Evolutionary conservation across 2,113 vertebrate genomes (phyloP).

Genomic region (Gambusia affinis): DNA sequence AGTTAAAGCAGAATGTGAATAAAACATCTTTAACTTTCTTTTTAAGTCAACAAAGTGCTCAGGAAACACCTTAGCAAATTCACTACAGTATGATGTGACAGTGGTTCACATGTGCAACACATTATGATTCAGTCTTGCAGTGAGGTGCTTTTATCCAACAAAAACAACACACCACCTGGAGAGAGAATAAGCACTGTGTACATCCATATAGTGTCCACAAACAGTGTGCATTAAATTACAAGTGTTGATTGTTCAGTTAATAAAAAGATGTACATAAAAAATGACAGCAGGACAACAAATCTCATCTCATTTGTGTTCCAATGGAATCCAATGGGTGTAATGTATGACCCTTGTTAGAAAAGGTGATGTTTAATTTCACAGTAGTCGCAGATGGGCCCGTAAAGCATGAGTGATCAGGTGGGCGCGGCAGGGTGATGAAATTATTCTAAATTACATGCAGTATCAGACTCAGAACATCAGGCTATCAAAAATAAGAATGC

Average conservation of each 20-base stretch:
- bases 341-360: conserved; percentile 72
- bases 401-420: conserved; percentile 66
- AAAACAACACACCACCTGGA: conserved; percentile 61
- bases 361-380: conserved; percentile 70
- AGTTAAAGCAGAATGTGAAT: conserved; percentile 73
- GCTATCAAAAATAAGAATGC: conserved; percentile 57
- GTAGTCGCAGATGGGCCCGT: conserved; percentile 64
- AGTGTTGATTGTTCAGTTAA: conserved; percentile 55
- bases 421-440: conserved; percentile 59
- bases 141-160: conserved; percentile 58
- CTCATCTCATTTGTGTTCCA: conserved; percentile 68
- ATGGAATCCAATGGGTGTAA: conserved; percentile 63
- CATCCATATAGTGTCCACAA: conserved; percentile 37
- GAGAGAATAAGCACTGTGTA: conserved; percentile 40
- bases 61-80: conserved; percentile 37
- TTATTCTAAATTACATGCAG: conserved; percentile 67
- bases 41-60: conserved; percentile 4
- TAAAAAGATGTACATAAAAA: conserved; percentile 20
- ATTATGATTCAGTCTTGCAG: conserved; percentile 51
- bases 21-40: conserved; percentile 6
- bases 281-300: conserved; percentile 55
- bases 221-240: conserved; percentile 40
- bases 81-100: conserved; percentile 41
- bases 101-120: conserved; percentile 48
- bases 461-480: conserved; percentile 50